Evolutionary conservation across 1,140 invertebrate species (phyloP).

Genomic region (Drosophila eugracilis): DNA sequence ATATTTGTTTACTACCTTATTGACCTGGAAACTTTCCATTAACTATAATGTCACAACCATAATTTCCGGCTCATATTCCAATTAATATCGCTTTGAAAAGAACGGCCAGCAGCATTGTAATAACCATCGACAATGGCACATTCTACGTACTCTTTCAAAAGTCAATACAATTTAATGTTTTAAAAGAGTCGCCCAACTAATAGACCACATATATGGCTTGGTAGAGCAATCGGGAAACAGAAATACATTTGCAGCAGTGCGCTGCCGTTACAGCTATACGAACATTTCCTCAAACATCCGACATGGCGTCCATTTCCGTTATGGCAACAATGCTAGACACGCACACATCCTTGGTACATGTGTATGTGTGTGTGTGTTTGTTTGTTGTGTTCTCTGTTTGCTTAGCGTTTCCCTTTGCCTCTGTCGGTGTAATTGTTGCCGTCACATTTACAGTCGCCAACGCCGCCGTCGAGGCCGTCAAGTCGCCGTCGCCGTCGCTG

Average conservation of each 20-base stretch:
- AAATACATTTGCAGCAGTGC: conserved; percentile 53
- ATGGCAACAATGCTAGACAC: conserved; percentile 65
- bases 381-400: conserved; percentile 13
- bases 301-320: conserved; percentile 80
- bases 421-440: conserved; percentile 51
- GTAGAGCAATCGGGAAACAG: not conserved
- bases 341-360: conserved; percentile 15
- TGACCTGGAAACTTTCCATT: conserved; percentile 17
- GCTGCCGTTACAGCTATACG: conserved; percentile 64
- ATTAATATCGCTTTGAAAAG: conserved; percentile 28
- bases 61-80: conserved; percentile 21
- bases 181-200: conserved; percentile 31
- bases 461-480: conserved; percentile 53
- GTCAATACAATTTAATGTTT: conserved; percentile 35
- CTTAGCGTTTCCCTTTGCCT: conserved; percentile 32
- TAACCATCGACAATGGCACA: conserved; percentile 24
- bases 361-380: conserved; percentile 2
- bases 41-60: conserved; percentile 8
- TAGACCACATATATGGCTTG: conserved; percentile 39
- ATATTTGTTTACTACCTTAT: not conserved
- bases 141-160: conserved; percentile 18
- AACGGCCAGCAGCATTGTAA: not conserved
- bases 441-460: conserved; percentile 35
- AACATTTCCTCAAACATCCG: conserved; percentile 79
- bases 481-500: conserved; percentile 56